Base-by-base conservation (phyloP, 37 sponge, comb jelly and placozoan genomes). In the Beroe ovata region DNA sequence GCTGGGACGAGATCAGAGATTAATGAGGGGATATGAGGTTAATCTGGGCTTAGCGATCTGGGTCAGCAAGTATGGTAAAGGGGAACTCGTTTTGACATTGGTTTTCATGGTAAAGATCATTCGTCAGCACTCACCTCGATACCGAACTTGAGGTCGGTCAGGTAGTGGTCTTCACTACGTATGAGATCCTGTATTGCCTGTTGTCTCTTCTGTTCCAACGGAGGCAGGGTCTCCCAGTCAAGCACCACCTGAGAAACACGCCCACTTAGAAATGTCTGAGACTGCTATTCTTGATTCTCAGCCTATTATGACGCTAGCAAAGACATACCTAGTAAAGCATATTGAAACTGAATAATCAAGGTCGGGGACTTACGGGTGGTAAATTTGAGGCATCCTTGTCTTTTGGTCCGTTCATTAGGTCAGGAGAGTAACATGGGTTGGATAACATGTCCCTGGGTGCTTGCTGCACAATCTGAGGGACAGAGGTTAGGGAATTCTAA, bases 381-480 rank as follows among this genome's bases (percentile, higher is more conserved):
- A 77, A 77, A 25, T 21, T 77, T 16, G 42, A 14, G 84, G 26
- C 36, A 18, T 77, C 84, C 84, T 42, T 39, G 84, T 77, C 84
- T 77, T 77, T 77, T 23, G 84, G 36, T 42, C 84, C 84, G 84
- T 77, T 77, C 84, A 77, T 42, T 25, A 77, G 84, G 28, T 77
- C 84, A 19, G 84, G 54, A 4, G 84, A 28, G 84, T 42, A 77
- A 54, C 84, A 77, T 21, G 84, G 84, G 84, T 77, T 77, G 21
- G 54, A 42, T 28, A 77, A 35, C 47, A 77, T 77, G 47, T 77
- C 84, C 1, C 84, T 42, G 6, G 84, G 84, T 6, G 84, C 84
- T 41, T 77, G 84, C 28, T 77, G 84, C 22, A 77, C 84, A 3
- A 77, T 40, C 84, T 77, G 84, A 37, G 84, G 71, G 35, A 22